Evolutionary conservation across 2,797 vertebrate genomes (phyloP).

Genomic region (Bovichtus variegatus): DNA sequence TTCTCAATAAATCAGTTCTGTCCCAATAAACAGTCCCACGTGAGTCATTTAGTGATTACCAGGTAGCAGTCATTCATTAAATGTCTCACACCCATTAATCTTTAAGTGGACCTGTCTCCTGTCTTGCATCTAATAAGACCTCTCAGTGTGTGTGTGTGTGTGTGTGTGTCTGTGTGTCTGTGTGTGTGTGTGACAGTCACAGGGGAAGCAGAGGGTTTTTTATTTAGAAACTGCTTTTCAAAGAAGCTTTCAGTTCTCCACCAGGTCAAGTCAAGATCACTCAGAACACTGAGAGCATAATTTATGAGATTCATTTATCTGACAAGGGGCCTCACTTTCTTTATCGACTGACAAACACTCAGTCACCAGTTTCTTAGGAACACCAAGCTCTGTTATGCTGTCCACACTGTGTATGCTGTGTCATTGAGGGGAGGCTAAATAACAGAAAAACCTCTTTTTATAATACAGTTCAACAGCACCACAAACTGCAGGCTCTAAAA

Average conservation of each 20-base stretch:
- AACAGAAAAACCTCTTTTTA: no score
- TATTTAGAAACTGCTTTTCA: constrained; percentile 28
- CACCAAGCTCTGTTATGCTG: no score
- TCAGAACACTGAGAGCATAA: not conserved
- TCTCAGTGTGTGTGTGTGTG: not conserved
- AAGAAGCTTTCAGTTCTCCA: constrained; percentile 36
- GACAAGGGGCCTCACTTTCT: not conserved
- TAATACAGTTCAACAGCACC: no score
- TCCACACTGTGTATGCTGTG: no score
- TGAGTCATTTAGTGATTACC: constrained; percentile 5
- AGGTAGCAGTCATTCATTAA: not conserved
- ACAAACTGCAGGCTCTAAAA: no score
- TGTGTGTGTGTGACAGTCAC: constrained; percentile 12
- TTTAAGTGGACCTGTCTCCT: not conserved
- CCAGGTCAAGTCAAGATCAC: not conserved
- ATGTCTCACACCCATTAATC: constrained; percentile 1
- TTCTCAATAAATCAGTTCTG: not conserved
- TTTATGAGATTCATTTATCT: not conserved
- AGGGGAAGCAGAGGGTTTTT: constrained; percentile 20
- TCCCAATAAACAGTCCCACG: constrained; percentile 2
- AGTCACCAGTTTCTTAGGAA: no score
- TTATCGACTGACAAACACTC: not conserved
- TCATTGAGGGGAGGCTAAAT: no score
- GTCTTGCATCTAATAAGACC: not conserved
- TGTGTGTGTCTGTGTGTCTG: not conserved